These are phyloP conservation scores for Copsychus sechellarum DNA, from an alignment of 2,113 vertebrate species.

Conservation along the genomic window DNA sequence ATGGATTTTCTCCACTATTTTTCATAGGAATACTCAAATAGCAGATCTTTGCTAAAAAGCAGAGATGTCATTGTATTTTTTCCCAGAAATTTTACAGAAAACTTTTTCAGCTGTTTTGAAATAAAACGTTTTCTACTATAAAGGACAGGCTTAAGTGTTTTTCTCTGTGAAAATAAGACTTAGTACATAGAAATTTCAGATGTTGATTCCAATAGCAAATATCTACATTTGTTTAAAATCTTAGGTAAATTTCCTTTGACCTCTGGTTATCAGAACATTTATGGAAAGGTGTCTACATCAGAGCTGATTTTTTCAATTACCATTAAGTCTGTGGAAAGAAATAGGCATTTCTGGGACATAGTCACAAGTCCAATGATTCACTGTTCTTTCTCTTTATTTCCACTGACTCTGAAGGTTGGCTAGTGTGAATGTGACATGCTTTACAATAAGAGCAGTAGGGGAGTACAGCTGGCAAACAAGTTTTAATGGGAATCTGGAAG, in stretches of 20 bases:
- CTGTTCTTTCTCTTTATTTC: background rate
- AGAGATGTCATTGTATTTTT: background rate
- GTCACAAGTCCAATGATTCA: background rate
- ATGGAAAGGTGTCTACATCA: background rate
- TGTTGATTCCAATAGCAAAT: background rate
- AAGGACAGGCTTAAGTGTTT: background rate
- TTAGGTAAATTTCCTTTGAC: background rate
- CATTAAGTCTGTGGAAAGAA: background rate
- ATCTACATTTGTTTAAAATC: background rate
- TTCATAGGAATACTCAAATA: background rate
- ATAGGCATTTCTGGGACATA: background rate
- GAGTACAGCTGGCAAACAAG: background rate
- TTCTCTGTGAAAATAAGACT: background rate
- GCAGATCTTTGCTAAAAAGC: background rate
- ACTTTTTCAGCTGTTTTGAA: background rate
- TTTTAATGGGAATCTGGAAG: background rate
- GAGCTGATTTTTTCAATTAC: background rate
- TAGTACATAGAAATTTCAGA: background rate
- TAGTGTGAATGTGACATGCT: background rate
- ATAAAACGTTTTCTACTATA: background rate
- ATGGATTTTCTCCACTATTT: rapidly evolving
- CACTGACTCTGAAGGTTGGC: background rate
- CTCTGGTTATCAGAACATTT: background rate
- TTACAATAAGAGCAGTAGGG: rapidly evolving
- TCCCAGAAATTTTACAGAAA: background rate